Conservation (phyloP, 2,113 vertebrate genomes). For the Lota lota region DNA sequence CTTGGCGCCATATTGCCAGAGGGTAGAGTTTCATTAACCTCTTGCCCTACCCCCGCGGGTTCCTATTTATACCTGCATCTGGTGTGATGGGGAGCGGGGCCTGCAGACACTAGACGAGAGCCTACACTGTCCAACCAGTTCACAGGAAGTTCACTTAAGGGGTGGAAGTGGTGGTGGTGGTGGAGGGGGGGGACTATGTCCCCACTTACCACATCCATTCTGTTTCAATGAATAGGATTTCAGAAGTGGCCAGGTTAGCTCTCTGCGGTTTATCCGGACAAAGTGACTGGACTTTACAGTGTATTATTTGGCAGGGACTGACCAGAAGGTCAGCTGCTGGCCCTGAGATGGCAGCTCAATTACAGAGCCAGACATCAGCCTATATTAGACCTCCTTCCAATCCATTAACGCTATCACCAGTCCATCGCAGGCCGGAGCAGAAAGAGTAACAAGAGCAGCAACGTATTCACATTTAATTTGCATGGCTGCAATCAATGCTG, state of each 20-base stretch:
- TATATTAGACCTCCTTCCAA: constrained; percentile 36
- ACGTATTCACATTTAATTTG: constrained; percentile 35
- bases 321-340: constrained; percentile 35
- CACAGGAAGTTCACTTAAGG: constrained; percentile 39
- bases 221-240: constrained; percentile 22
- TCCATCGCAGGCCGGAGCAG: constrained; percentile 17
- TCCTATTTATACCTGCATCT: constrained; percentile 66
- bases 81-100: constrained; percentile 35
- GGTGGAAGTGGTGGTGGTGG: constrained; percentile 6
- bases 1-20: constrained; percentile 63
- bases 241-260: constrained; percentile 2
- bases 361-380: constrained; percentile 36
- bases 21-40: constrained; percentile 67
- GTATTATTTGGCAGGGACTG: constrained; percentile 47
- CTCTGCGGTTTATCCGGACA: constrained; percentile 32
- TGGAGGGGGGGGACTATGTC: constrained; percentile 9
- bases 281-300: constrained; percentile 44
- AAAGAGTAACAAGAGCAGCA: neutral
- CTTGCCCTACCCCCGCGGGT: constrained; percentile 37
- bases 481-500: constrained; percentile 14
- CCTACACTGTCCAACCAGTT: constrained; percentile 29
- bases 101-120: constrained; percentile 33
- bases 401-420: constrained; percentile 39
- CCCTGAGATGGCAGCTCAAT: constrained; percentile 35
- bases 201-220: constrained; percentile 13